Evolutionary conservation across 2,797 vertebrate genomes (phyloP), one percentile per base, ranked within the genome.

Genomic region (Pteropus rufus): DNA sequence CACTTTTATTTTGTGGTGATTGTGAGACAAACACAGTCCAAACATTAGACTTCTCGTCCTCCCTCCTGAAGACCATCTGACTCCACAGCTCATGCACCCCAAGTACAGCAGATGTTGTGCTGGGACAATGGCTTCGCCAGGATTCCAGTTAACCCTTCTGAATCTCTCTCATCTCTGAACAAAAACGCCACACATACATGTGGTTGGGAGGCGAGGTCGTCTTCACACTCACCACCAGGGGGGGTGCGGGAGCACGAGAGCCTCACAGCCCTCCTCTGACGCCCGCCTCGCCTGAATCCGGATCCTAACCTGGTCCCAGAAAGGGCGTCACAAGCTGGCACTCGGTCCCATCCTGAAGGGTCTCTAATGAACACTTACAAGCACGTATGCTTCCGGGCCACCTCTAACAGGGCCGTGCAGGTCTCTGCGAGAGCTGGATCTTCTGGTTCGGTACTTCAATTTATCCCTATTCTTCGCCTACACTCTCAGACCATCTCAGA

Each of bases 1-100:
- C 93, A 96, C 88, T 97, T 98, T 98, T 98, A 98, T 98, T 98
- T 58, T 98, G 97, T 97, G 97, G 97, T 98, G 97, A 96, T 93
- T 62, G 85, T 75, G 86, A 98, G 86, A 97, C 96, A 96, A 80
- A 96, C 96, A 97, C 91, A 97, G 96, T 91, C 94, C 89, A 69
- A 94, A 97, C 96, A 91, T 67, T 1, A 96, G 81, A 79, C 92
- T 91, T 92, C 90, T 95, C 16, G 2, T 88, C 93, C 85, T 92
- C 94, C 84, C 97, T 91, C 92, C 95, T 72, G 58, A 95, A 62
- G 52, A 56, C 96, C 91, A 36, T 21, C 97, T 96, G 95, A 85
- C 92, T 90, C 93, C 90, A 49, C 3, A 69, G 93, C 90, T 83
- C 86, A 70, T 24, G 93, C 76, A 44, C 76, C 96, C 89, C 85